phyloP scores from a whole-genome alignment of 2,888 invertebrate genomes.

The Hecatera dysodea region DNA sequence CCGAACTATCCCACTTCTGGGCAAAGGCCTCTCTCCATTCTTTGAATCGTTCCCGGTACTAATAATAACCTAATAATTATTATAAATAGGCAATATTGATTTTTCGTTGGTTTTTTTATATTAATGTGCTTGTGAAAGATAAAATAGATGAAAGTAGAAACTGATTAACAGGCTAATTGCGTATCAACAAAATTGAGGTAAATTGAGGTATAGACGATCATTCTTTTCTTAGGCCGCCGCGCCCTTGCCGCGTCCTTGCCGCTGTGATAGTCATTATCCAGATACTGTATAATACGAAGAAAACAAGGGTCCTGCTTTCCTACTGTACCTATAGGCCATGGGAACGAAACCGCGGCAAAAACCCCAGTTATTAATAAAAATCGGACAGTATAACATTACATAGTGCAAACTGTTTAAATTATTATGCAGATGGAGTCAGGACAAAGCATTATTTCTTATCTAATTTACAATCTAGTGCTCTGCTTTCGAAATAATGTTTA shows the following conservation, averaged over 20 bases:
- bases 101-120: neutral
- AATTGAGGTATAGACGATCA: neutral
- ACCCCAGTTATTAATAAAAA: no score
- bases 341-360: neutral
- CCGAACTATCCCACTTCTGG: no score
- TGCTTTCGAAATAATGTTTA: conserved; percentile 26
- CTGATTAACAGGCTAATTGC: no score
- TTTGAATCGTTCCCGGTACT: no score
- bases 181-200: no score
- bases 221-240: neutral
- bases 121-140: no score
- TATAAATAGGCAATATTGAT: neutral
- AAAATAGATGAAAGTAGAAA: no score
- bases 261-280: no score
- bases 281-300: no score
- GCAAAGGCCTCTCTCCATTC: no score
- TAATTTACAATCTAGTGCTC: conserved; percentile 5
- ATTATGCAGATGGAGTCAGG: conserved; percentile 55
- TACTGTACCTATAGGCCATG: neutral
- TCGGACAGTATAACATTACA: neutral
- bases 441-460: conserved; percentile 37
- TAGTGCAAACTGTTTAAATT: neutral
- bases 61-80: neutral
- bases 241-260: no score
- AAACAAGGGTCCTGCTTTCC: neutral